These are phyloP conservation scores for Amphipyra berbera DNA, from an alignment of 2,888 invertebrate genomes.

Conservation along the genomic window DNA sequence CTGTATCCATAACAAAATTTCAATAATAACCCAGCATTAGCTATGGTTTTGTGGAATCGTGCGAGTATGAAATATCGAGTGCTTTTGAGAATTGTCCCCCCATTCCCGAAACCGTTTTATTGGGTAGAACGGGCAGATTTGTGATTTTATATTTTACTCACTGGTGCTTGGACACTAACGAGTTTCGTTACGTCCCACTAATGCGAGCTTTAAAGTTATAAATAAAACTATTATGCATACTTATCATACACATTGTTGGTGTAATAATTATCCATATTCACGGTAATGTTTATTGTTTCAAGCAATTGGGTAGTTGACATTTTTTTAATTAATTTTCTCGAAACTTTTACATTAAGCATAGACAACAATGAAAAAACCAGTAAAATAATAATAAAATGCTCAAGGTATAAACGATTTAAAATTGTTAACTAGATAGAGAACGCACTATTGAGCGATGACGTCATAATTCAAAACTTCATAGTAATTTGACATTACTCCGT, in stretches of 20 bases:
- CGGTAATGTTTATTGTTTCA: conserved; percentile 12
- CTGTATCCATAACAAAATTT: too few relatives aligned
- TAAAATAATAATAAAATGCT: too few relatives aligned
- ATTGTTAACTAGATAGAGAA: too few relatives aligned
- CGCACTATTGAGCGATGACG: too few relatives aligned
- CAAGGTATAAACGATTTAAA: too few relatives aligned
- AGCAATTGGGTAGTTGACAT: too few relatives aligned
- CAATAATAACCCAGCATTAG: background rate
- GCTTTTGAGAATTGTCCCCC: conserved; percentile 57
- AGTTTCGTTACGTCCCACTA: conserved; percentile 60
- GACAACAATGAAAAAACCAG: too few relatives aligned
- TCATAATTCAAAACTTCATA: too few relatives aligned
- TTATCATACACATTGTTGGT: background rate
- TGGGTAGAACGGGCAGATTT: conserved; percentile 63
- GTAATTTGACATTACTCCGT: too few relatives aligned
- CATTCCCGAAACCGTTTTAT: conserved; percentile 59
- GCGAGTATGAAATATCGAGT: conserved; percentile 38
- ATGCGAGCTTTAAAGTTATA: conserved; percentile 43
- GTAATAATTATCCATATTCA: conserved; percentile 1
- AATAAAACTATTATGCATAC: conserved; percentile 21
- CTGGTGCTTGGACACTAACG: conserved; percentile 65
- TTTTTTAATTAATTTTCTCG: too few relatives aligned
- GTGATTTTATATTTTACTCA: conserved; percentile 68
- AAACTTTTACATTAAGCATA: too few relatives aligned
- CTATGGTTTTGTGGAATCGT: background rate